These are phyloP conservation scores for Poecilus cupreus DNA, from an alignment of 2,888 invertebrate species.

Conservation along the genomic window DNA sequence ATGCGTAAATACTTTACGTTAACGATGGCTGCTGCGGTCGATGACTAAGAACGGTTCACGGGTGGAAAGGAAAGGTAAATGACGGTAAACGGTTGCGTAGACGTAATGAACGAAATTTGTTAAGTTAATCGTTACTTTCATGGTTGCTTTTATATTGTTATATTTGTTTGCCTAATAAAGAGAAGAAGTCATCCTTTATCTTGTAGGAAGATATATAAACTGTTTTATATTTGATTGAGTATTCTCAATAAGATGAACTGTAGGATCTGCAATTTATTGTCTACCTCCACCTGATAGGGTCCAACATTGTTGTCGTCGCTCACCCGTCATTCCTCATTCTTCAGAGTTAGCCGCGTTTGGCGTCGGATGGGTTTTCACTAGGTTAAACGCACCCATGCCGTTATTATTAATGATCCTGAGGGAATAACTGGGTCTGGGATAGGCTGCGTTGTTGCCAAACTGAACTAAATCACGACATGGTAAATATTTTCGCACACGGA, in stretches of 20 bases:
- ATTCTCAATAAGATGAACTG: too few species aligned
- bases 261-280: too few species aligned
- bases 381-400: conserved; percentile 6
- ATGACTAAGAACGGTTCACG: not conserved
- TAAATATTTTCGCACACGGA: not conserved
- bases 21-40: not conserved
- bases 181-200: not conserved
- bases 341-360: not conserved
- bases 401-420: conserved; percentile 33
- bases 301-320: too few species aligned
- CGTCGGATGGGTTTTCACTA: not conserved
- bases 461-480: not conserved
- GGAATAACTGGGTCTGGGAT: conserved; percentile 15
- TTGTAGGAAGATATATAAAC: too few species aligned
- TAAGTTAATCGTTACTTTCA: not conserved
- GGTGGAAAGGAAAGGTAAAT: conserved; percentile 9
- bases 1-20: conserved; percentile 25
- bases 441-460: not conserved
- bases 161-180: not conserved
- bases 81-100: not conserved
- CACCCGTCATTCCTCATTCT: conserved; percentile 13
- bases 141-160: not conserved
- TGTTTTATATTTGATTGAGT: too few species aligned
- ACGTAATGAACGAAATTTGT: conserved; percentile 17
- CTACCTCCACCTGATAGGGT: too few species aligned